Percentiles rank a stretch among this genome's conserved stretches.
phyloP scores from a whole-genome alignment of 1,140 invertebrate species.

The Periplaneta americana region DNA sequence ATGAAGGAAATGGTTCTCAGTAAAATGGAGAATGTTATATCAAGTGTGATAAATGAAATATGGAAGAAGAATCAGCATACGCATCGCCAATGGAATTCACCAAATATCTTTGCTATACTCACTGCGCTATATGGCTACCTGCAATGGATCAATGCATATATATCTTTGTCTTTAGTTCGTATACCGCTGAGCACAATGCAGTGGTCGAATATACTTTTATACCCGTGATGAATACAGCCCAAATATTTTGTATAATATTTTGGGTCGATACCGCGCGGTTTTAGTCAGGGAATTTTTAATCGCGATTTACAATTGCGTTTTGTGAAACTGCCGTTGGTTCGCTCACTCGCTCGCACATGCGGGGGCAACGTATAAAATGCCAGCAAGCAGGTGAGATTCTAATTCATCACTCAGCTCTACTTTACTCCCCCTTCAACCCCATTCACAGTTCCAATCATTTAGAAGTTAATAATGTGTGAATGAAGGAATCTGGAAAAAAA shows the following conservation, averaged over 20 bases:
- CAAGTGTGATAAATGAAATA: conserved; percentile 1
- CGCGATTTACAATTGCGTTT: neutral
- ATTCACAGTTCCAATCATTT: neutral
- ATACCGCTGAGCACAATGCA: conserved; percentile 48
- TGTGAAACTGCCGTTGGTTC: neutral
- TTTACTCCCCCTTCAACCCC: neutral
- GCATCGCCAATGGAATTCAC: neutral
- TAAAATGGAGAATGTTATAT: neutral
- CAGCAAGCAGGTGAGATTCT: conserved; percentile 17
- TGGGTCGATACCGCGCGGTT: neutral
- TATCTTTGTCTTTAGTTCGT: conserved; percentile 24
- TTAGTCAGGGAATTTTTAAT: neutral
- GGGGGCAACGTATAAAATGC: conserved; percentile 2
- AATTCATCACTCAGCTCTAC: conserved; percentile 6
- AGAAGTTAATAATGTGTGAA: neutral
- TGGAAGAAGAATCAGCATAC: conserved; percentile 4
- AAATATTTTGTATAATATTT: neutral
- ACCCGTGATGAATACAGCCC: neutral
- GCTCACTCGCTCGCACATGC: neutral
- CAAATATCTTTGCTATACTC: neutral
- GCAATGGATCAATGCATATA: neutral
- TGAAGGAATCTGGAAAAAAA: too few relatives aligned
- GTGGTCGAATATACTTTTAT: conserved; percentile 27
- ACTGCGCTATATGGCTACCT: neutral
- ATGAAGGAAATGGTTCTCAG: neutral